Evolutionary conservation across 2,888 invertebrate genomes (phyloP).

Genomic region (Stegophylla sp.): DNA sequence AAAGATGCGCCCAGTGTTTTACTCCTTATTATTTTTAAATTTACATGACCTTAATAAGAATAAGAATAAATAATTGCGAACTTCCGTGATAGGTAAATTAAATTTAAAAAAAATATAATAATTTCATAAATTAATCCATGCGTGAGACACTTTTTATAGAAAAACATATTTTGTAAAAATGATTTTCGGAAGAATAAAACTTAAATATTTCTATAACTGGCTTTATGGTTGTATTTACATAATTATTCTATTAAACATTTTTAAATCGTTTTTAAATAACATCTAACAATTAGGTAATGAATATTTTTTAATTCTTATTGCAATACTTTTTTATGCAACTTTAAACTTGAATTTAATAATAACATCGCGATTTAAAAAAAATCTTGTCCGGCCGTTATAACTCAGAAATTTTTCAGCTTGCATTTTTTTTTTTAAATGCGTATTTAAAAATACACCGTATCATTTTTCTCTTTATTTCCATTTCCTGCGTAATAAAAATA

Average conservation of each 20-base stretch:
- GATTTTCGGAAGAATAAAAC: not conserved
- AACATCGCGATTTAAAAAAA: not conserved
- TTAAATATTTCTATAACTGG: not conserved
- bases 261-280: too few species aligned
- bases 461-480: constrained; percentile 36
- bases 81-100: not conserved
- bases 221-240: not conserved
- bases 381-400: not conserved
- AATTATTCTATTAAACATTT: not conserved
- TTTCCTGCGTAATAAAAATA: constrained; percentile 46
- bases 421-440: constrained; percentile 11
- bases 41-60: constrained; percentile 25
- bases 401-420: not conserved
- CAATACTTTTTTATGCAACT: too few species aligned
- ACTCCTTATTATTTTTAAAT: not conserved
- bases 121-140: not conserved
- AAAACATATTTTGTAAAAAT: not conserved
- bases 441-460: not conserved
- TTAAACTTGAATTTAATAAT: not conserved
- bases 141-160: constrained; percentile 10
- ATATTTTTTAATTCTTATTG: too few species aligned
- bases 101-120: not conserved
- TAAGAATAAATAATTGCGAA: not conserved
- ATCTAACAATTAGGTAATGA: too few species aligned
- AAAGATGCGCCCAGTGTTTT: not conserved